phyloP scores from a whole-genome alignment of 2,888 invertebrate genomes.

The Opisthograptis luteolata region DNA sequence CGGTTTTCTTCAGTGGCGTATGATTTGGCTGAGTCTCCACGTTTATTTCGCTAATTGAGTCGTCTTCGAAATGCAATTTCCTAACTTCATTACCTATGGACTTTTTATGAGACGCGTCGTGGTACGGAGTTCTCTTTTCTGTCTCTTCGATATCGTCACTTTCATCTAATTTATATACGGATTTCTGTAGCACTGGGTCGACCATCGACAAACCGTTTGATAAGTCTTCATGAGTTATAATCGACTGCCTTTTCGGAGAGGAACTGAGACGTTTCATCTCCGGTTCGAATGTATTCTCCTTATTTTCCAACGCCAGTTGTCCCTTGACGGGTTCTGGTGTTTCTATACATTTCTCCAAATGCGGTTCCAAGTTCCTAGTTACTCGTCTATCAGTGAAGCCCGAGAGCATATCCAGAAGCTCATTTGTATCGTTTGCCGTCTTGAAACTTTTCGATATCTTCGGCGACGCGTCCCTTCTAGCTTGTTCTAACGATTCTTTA shows the following conservation, averaged over 20 bases:
- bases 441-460: conserved; percentile 43
- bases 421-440: conserved; percentile 62
- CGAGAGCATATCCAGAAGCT: conserved; percentile 63
- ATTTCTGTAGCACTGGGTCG: conserved; percentile 56
- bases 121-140: conserved; percentile 32
- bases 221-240: conserved; percentile 60
- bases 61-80: conserved; percentile 68
- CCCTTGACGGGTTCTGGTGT: conserved; percentile 15
- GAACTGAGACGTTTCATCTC: conserved; percentile 48
- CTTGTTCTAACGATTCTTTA: conserved; percentile 25
- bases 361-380: conserved; percentile 23
- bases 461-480: conserved; percentile 13
- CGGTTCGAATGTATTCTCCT: conserved; percentile 19
- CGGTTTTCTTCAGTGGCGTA: conserved; percentile 61
- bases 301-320: conserved; percentile 37
- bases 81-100: conserved; percentile 55
- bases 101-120: conserved; percentile 32
- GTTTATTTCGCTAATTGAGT: conserved; percentile 50
- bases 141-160: conserved; percentile 47
- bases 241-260: conserved; percentile 53
- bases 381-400: conserved; percentile 56
- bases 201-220: conserved; percentile 67
- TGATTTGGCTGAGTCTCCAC: conserved; percentile 34
- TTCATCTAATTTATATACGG: conserved; percentile 52
- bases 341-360: conserved; percentile 28